Base-by-base conservation (phyloP, 2,888 invertebrate genomes). In the Meteorus colon region DNA sequence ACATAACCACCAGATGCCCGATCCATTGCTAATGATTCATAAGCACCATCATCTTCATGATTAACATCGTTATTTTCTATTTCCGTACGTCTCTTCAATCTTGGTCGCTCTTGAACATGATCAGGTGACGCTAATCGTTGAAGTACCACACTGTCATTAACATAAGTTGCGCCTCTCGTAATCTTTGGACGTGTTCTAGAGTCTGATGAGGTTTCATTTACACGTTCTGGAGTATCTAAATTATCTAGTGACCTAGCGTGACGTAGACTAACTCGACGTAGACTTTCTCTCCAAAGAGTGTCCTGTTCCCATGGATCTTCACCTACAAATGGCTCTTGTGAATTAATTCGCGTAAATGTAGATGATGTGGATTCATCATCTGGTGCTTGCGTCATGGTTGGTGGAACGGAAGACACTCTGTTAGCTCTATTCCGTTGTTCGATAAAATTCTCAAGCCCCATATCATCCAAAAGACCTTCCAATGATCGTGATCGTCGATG, bases 231-330 rank as follows among this genome's bases (percentile, higher is more conserved):
- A 75, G 78, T 82, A 83, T 96, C 96, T 73, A 96, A 91, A 89
- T 96, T 95, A 83, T 96, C 96, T 90, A 96, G 91, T 0, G 96
- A 96, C 73, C 95, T 92, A 0, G 96, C 96, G 85, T 96, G 96
- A 51, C 96, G 91, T 83, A 96, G 93, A 78, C 96, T 96, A 0
- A 95, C 95, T 78, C 94, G 92, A 78, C 96, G 91, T 69, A 96
- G 90, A 84, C 95, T 95, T 85, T 96, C 96, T 74, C 94, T 91
- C 96, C 96, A 96, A 41, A 96, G 90, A 8, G 93, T 90, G 89
- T 96, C 96, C 89, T 96, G 95, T 85, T 96, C 96, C 96, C 96
- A 96, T 55, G 95, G 92, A 87, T 94, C 93, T 84, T 94, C 94
- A 68, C 82, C 82, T 19, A 77, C 79, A 41, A 82, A 84, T 19